Evolutionary conservation across 2,797 vertebrate genomes (phyloP), one percentile per base, ranked within the genome.

Genomic region (Orientallactaga sibirica): DNA sequence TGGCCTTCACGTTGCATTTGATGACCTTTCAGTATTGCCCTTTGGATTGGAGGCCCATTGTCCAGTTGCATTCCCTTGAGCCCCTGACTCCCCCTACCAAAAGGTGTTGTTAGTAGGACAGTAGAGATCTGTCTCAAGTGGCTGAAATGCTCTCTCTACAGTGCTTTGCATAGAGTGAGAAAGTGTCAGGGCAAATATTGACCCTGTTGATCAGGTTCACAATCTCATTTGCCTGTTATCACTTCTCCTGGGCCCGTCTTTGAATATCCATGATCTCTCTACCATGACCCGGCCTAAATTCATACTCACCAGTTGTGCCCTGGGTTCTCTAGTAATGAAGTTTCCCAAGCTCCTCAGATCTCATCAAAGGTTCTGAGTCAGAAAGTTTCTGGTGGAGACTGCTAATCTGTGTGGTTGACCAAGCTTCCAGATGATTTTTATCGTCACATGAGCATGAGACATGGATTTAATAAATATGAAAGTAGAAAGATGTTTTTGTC

Each of bases 101-200:
- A 52, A 61, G 14, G 25, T 61, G 12, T 33, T 74, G 55, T 43
- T 20, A 61, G 24, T 37, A 37, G 52, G n/a, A 66, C 33, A 41
- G 14, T 64, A 52, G 88, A 92, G 74, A 80, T 48, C 55, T 55
- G 29, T 33, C 66, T 1, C 48, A 43, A 27, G 11, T 33, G 33
- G 64, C 22, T 91, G 79, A 41, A 43, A 86, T 86, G 58, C 43
- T 77, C 80, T 77, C 80, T 89, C 2, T 94, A 68, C 61, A 90
- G 29, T 43, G 5, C 9, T 95, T 81, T 67, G 37, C 37, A 37
- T 10, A 5, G 3, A 25, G 5, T 19, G 27, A n/a, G 10, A 22
- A 93, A 84, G 20, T 1, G 4, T 12, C 18, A 70, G n/a, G 58
- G 67, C 16, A 41, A 78, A 2, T 37, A 2, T 8, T 70, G 68